Evolutionary conservation across 2,888 invertebrate species (phyloP), one percentile per base, ranked within the genome.

Genomic region (Brachycybe producta): DNA sequence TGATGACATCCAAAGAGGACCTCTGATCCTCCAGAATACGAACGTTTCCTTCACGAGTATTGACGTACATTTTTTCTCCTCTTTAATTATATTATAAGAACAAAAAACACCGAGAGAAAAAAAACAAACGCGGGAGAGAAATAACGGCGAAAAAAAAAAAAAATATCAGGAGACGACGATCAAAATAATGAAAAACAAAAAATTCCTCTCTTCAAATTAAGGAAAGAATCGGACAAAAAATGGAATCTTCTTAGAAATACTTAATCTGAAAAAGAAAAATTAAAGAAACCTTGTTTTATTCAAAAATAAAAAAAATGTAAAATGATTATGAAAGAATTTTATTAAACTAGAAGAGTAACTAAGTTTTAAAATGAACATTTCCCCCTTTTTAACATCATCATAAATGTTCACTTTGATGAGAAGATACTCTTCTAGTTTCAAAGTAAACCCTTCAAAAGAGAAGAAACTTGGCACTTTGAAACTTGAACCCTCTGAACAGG

Each of bases 231-330:
- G 44, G 51, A 38, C 44, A 51, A 45, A 27, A 17, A 38, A 38
- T 47, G 51, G 51, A 53, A 53, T 53, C 51, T 53, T 53, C 51
- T 45, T 26, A 50, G 53, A 51, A 53, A 53, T 53, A 53, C 53
- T 32, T 51, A 51, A 53, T 51, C 52, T 51, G 19, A 24, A 43
- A 51, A 41, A 23, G 34, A 52, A 49, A 26, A 8, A 26, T 21
- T 5, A 32, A 40, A n/a, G n/a, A n/a, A n/a, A n/a, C n/a, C n/a
- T n/a, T n/a, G n/a, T n/a, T n/a, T n/a, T n/a, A n/a, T n/a, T n/a
- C n/a, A n/a, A n/a, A n/a, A n/a, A n/a, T n/a, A n/a, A n/a, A n/a
- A n/a, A n/a, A n/a, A n/a, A n/a, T n/a, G n/a, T n/a, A n/a, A n/a
- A n/a, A n/a, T n/a, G n/a, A n/a, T n/a, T n/a, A n/a, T n/a, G n/a